Base-by-base conservation (phyloP, 2,888 invertebrate genomes). In the Drosophila kambysellisi region DNA sequence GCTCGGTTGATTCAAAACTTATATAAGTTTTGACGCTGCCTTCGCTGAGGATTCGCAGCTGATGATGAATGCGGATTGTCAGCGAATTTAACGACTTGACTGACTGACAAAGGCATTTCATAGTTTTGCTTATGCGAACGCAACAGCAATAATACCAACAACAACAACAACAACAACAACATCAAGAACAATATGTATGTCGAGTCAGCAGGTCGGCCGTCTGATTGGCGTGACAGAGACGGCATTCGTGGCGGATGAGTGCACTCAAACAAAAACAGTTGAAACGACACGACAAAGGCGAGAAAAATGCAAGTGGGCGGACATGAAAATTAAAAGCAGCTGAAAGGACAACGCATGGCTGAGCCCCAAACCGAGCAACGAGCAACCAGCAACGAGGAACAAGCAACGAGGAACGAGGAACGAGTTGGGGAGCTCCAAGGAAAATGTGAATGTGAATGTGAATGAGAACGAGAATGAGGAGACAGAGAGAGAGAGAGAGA, bases 21-120 rank as follows among this genome's bases (percentile, higher is more conserved):
- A 72, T 64, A 71, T 69, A 81, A 88, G 67, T 81, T 82, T 41
- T 56, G 39, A 35, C 12, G 48, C 29, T 39, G 66, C 9, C 39
- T 67, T 25, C 51, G 50, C 43, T 7, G 17, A 63, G 70, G 62
- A 72, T 69, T 70, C 63, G 61, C 62, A 54, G 74, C 83, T 64
- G 61, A 79, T 82, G 84, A 85, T 79, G 87, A 83, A 88, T 81
- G 81, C 76, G 81, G 84, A 90, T 81, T 83, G 83, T 81, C 82
- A 74, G 83, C 67, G 78, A 85, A 75, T 84, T 91, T 82, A 86
- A 82, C 82, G 77, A 82, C 86, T 89, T 86, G 81, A 83, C 82
- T 86, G 81, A 83, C 84, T 86, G 82, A 86, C 90, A 90, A 90
- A 88, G 77, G 79, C 82, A 74, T 91, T 82, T 79, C 88, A 85